These are phyloP conservation scores for Otus sunia DNA, from an alignment of 2,113 vertebrate species.

Conservation along the genomic window DNA sequence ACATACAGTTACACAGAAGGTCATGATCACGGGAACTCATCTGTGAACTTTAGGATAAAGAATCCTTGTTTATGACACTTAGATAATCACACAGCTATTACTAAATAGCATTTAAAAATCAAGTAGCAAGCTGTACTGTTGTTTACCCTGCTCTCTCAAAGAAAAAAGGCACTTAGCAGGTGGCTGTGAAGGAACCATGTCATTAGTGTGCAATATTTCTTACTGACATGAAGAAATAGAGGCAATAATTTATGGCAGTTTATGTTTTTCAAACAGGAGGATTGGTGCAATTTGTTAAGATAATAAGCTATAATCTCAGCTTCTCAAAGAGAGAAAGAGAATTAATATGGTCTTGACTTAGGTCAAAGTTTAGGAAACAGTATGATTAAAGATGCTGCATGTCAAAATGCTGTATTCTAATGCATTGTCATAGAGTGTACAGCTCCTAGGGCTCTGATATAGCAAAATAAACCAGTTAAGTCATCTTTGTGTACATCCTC, in stretches of 20 bases:
- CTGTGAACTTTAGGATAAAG: background rate
- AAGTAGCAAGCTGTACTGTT: background rate
- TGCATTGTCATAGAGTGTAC: background rate
- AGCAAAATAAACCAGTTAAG: background rate
- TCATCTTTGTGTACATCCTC: too few relatives aligned
- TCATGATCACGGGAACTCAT: fast-evolving
- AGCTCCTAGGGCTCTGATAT: background rate
- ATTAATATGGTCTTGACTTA: background rate
- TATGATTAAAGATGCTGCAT: background rate
- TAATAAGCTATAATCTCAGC: background rate
- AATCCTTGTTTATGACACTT: background rate
- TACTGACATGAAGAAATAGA: background rate
- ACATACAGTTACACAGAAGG: fast-evolving
- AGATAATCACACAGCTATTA: background rate
- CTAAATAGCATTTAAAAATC: background rate
- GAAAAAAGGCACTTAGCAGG: background rate
- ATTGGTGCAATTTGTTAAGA: background rate
- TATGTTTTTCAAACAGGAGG: background rate
- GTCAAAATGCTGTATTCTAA: background rate
- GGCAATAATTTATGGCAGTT: background rate
- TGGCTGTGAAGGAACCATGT: background rate
- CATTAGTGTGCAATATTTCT: background rate
- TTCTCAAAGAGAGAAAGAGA: background rate
- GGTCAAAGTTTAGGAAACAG: background rate
- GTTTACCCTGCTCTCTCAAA: background rate